phyloP scores from a whole-genome alignment of 2,888 invertebrate genomes.

The Oegoconia quadripuncta region DNA sequence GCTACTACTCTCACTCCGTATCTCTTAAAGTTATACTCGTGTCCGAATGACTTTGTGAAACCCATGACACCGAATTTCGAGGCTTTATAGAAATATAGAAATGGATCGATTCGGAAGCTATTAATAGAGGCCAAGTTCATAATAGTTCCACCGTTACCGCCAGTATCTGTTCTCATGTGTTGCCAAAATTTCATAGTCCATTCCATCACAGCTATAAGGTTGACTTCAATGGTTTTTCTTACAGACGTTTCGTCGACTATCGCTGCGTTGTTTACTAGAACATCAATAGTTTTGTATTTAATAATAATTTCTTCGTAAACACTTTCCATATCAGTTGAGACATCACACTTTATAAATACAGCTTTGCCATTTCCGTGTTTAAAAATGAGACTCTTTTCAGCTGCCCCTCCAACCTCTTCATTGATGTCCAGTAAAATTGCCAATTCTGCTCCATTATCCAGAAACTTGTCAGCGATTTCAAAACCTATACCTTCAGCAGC shows the following conservation, averaged over 20 bases:
- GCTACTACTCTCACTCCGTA: conserved; percentile 59
- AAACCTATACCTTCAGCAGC: conserved; percentile 74
- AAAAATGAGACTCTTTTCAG: conserved; percentile 44
- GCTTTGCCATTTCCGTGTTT: conserved; percentile 60
- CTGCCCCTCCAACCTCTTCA: conserved; percentile 35
- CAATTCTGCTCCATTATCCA: conserved; percentile 48
- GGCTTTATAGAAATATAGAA: conserved; percentile 71
- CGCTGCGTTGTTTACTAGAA: conserved; percentile 55
- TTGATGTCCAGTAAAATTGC: conserved; percentile 31
- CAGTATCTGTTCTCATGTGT: conserved; percentile 67
- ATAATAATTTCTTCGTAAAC: conserved; percentile 34
- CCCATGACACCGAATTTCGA: conserved; percentile 74
- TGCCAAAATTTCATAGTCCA: conserved; percentile 65
- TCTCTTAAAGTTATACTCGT: conserved; percentile 44
- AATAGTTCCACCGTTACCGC: conserved; percentile 75
- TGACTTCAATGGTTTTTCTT: conserved; percentile 30
- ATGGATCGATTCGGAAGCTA: conserved; percentile 62
- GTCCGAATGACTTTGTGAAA: conserved; percentile 52
- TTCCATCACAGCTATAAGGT: conserved; percentile 29
- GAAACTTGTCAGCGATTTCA: conserved; percentile 54
- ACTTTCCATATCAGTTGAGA: conserved; percentile 54
- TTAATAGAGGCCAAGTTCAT: conserved; percentile 80
- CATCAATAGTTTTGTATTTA: conserved; percentile 40
- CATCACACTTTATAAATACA: conserved; percentile 64
- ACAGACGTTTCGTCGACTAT: conserved; percentile 26